phyloP scores from a whole-genome alignment of 1,140 invertebrate species.

The Xylocopa sonorina region DNA sequence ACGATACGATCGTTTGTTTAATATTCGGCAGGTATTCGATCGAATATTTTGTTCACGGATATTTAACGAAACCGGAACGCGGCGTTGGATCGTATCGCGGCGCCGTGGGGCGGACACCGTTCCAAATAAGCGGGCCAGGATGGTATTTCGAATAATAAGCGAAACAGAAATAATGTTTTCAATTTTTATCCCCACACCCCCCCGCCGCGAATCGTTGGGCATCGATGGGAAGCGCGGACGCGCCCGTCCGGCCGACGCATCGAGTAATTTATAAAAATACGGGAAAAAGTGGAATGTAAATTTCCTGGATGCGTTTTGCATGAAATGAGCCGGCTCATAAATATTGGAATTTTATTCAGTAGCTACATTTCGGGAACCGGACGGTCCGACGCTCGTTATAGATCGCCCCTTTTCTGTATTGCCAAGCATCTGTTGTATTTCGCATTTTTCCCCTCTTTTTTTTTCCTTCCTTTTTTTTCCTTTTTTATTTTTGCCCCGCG shows the following conservation, averaged over 20 bases:
- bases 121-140: conserved; percentile 29
- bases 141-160: conserved; percentile 49
- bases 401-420: conserved; percentile 42
- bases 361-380: conserved; percentile 48
- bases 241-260: conserved; percentile 16
- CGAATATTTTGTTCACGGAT: conserved; percentile 6
- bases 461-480: neutral
- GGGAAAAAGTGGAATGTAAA: conserved; percentile 55
- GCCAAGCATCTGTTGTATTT: conserved; percentile 43
- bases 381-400: conserved; percentile 49
- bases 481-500: neutral
- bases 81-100: conserved; percentile 23
- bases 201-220: conserved; percentile 37
- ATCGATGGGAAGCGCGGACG: conserved; percentile 8
- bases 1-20: neutral
- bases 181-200: conserved; percentile 51
- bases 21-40: neutral
- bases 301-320: conserved; percentile 52
- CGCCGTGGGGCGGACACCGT: conserved; percentile 1
- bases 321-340: conserved; percentile 54
- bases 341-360: conserved; percentile 57
- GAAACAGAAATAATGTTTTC: conserved; percentile 54
- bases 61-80: conserved; percentile 35
- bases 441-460: conserved; percentile 15
- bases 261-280: conserved; percentile 53